Evolutionary conservation across 2,797 vertebrate species (phyloP).

Genomic region (Esox lucius): DNA sequence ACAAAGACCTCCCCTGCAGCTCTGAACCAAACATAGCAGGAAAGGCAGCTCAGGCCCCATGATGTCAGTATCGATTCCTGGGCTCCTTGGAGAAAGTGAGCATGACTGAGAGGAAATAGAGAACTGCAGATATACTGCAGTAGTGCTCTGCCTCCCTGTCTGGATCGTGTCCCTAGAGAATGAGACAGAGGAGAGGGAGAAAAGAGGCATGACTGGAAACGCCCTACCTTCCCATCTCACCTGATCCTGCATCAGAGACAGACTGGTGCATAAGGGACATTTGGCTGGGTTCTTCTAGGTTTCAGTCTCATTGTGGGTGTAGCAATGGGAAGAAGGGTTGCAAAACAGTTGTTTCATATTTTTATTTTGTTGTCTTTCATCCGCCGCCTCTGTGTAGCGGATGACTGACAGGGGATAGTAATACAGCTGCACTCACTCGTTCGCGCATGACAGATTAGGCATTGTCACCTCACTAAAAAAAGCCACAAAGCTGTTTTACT

Average conservation of each 20-base stretch:
- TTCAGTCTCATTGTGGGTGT: constrained; percentile 23
- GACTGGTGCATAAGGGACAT: constrained; percentile 28
- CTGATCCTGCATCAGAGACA: constrained; percentile 47
- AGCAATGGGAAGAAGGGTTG: constrained; percentile 4
- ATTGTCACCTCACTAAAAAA: constrained; percentile 34
- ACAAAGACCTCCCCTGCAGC: constrained; percentile 42
- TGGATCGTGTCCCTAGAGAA: constrained; percentile 58
- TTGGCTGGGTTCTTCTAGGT: constrained; percentile 42
- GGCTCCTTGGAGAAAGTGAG: constrained; percentile 60
- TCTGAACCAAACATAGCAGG: constrained; percentile 40
- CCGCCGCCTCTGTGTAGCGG: constrained; percentile 9
- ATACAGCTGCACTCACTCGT: constrained; percentile 17
- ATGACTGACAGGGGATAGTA: constrained; percentile 28
- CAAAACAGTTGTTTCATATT: constrained; percentile 23
- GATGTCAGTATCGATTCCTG: constrained; percentile 70
- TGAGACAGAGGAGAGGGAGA: constrained; percentile 36
- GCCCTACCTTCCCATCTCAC: constrained; percentile 31
- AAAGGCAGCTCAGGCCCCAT: constrained; percentile 49
- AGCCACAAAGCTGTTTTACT: constrained; percentile 21
- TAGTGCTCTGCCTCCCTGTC: constrained; percentile 59
- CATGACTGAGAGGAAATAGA: constrained; percentile 72
- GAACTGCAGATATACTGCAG: constrained; percentile 70
- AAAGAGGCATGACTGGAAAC: constrained; percentile 58
- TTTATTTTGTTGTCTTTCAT: constrained; percentile 26
- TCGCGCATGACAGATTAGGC: constrained; percentile 33